Percentiles rank a stretch among this genome's conserved stretches.
These are phyloP conservation scores for Oligia strigilis DNA, from an alignment of 2,888 invertebrate genomes.

Conservation along the genomic window DNA sequence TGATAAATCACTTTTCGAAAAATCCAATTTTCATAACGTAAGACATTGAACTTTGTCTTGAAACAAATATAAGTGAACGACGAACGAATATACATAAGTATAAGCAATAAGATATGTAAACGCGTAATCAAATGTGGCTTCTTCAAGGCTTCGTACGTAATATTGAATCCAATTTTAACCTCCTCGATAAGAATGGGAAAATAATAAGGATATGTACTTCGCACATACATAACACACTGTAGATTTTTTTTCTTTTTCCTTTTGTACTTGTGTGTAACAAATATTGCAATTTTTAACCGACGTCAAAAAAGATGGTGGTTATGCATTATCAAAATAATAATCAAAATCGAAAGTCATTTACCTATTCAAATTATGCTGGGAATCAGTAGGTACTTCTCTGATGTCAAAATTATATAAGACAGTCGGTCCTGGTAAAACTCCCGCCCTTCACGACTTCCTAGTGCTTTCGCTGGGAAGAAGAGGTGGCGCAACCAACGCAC, in stretches of 20 bases:
- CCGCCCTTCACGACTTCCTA: no score
- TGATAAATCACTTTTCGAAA: background rate
- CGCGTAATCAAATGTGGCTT: conserved; percentile 39
- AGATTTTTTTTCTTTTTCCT: background rate
- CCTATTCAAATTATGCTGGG: no score
- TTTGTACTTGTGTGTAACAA: background rate
- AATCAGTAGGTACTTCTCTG: no score
- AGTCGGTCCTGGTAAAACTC: no score
- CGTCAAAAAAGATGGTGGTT: background rate
- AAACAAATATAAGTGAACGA: background rate
- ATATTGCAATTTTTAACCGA: background rate
- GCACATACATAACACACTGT: background rate
- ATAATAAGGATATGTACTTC: conserved; percentile 48
- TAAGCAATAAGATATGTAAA: conserved; percentile 15
- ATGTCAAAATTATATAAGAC: no score
- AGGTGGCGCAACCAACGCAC: no score
- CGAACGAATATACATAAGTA: background rate
- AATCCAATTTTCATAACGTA: background rate
- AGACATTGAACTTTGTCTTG: background rate
- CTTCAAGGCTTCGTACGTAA: conserved; percentile 27
- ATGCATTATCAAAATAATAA: no score
- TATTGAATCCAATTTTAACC: conserved; percentile 62
- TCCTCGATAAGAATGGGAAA: conserved; percentile 24
- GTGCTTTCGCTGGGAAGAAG: no score
- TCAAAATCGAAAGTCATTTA: no score